phyloP scores from a whole-genome alignment of 2,113 vertebrate species.

The Channa maculata region DNA sequence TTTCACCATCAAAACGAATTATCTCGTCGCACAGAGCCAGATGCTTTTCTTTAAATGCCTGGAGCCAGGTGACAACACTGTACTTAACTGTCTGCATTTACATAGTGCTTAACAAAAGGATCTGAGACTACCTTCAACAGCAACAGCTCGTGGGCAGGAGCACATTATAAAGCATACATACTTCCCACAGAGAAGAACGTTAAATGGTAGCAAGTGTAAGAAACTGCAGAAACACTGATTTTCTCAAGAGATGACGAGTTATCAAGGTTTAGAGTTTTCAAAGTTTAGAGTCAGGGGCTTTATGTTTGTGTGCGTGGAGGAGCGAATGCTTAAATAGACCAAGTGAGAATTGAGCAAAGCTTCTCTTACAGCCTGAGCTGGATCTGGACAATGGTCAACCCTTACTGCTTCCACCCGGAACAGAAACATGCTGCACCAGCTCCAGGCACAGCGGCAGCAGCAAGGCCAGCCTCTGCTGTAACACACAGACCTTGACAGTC shows the following conservation, averaged over 20 bases:
- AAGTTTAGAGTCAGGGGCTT: slow-evolving; percentile 39
- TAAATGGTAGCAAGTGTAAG: not conserved
- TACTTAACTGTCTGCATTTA: slow-evolving; percentile 33
- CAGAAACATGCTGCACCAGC: slow-evolving; percentile 49
- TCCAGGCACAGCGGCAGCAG: not conserved
- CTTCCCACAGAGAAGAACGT: slow-evolving; percentile 25
- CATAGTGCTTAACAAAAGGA: slow-evolving; percentile 16
- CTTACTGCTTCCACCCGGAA: slow-evolving; percentile 58
- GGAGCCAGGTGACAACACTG: slow-evolving; percentile 32
- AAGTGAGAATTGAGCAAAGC: slow-evolving; percentile 11
- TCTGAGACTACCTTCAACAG: slow-evolving; percentile 20
- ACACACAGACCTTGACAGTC: slow-evolving; percentile 37
- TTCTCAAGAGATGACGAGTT: not conserved
- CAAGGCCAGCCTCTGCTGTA: slow-evolving; percentile 12
- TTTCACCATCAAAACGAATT: slow-evolving; percentile 42
- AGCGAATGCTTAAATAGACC: not conserved
- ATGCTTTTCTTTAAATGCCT: slow-evolving; percentile 21
- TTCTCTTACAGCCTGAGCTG: slow-evolving; percentile 37
- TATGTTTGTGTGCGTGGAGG: slow-evolving; percentile 9
- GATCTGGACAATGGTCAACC: slow-evolving; percentile 34
- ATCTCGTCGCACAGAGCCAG: slow-evolving; percentile 17
- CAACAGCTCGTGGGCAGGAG: slow-evolving; percentile 26
- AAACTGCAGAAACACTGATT: not conserved
- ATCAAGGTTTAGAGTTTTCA: not conserved
- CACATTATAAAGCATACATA: slow-evolving; percentile 8